These are phyloP conservation scores for Pseudocheirus occidentalis DNA, from an alignment of 2,797 vertebrate species.

Conservation along the genomic window DNA sequence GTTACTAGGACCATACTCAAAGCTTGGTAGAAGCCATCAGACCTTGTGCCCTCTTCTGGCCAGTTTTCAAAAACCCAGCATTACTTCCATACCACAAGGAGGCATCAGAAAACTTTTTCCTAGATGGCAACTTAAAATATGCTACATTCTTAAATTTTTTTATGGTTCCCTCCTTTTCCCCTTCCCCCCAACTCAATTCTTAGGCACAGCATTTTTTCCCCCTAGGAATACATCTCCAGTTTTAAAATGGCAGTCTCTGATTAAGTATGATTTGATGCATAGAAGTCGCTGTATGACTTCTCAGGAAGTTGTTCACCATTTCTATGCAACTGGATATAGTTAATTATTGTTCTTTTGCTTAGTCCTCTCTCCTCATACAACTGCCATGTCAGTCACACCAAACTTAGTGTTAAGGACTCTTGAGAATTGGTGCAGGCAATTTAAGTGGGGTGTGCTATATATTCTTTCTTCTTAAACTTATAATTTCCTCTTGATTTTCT, in stretches of 20 bases:
- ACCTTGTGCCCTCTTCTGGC: not conserved
- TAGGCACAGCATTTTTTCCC: not conserved
- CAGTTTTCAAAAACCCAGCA: not conserved
- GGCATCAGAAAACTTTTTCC: not conserved
- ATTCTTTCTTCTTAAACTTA: not conserved
- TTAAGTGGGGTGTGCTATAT: not conserved
- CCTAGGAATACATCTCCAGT: not conserved
- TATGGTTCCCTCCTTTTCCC: not conserved
- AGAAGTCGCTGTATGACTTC: not conserved
- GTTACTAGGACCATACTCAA: not conserved
- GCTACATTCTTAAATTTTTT: not conserved
- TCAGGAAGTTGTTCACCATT: not conserved
- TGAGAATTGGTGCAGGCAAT: not conserved
- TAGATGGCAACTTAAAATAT: not conserved
- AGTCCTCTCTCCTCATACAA: not conserved
- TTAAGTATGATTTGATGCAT: not conserved
- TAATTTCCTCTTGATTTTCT: not conserved
- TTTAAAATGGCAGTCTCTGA: not conserved
- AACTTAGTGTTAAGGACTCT: rapidly evolving
- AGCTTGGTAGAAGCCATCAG: not conserved
- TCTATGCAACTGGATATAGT: not conserved
- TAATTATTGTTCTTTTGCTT: not conserved
- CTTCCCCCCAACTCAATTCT: not conserved
- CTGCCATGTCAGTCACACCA: not conserved
- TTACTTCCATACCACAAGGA: not conserved